Conservation (phyloP, 1,140 invertebrate genomes). For the Odontomachus brunneus region DNA sequence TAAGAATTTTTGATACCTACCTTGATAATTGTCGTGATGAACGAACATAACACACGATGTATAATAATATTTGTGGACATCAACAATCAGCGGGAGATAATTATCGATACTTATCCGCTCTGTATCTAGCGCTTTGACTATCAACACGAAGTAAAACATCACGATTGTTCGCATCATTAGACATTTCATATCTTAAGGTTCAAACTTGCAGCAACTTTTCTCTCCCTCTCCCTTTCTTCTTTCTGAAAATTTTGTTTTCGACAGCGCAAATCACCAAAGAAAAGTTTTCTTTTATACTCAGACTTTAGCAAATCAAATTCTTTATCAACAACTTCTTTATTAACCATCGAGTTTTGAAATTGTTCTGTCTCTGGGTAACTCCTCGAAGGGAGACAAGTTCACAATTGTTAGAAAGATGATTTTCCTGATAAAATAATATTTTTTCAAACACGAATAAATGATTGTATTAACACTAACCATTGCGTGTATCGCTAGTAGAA, state of each 20-base stretch:
- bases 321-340: too few relatives aligned
- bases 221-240: too few relatives aligned
- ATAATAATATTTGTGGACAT: constrained; percentile 65
- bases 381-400: too few relatives aligned
- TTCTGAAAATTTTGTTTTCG: neutral
- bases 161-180: neutral
- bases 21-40: constrained; percentile 19
- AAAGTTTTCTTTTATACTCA: neutral
- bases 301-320: too few relatives aligned
- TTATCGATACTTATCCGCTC: constrained; percentile 21
- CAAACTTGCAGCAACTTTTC: neutral
- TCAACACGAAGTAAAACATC: neutral
- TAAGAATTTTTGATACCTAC: constrained; percentile 25
- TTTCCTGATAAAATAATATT: too few relatives aligned
- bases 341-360: too few relatives aligned
- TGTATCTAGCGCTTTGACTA: neutral
- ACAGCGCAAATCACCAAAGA: neutral
- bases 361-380: too few relatives aligned
- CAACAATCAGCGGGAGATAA: constrained; percentile 57
- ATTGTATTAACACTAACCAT: too few relatives aligned
- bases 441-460: too few relatives aligned
- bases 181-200: constrained; percentile 3
- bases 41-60: constrained; percentile 64
- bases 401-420: too few relatives aligned
- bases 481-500: too few relatives aligned